phyloP scores from a whole-genome alignment of 2,888 invertebrate genomes.

The Petrolisthes cinctipes region DNA sequence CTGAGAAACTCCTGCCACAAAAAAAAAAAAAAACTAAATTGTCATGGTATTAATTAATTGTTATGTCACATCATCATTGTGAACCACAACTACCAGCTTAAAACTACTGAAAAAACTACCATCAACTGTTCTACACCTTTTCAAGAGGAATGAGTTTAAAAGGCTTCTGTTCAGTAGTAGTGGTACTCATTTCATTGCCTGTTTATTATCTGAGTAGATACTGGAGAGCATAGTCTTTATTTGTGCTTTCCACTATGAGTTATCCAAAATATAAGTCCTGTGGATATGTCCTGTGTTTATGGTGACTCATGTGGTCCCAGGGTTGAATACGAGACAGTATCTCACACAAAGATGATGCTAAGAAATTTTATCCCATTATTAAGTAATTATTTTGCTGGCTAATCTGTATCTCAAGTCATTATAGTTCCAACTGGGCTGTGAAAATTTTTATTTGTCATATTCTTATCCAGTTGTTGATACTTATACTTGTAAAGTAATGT shows the following conservation, averaged over 20 bases:
- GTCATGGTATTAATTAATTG: neutral
- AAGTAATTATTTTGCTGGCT: conserved; percentile 45
- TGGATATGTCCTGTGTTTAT: conserved; percentile 54
- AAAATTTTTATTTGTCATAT: conserved; percentile 46
- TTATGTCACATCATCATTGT: too few species aligned
- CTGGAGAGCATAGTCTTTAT: conserved; percentile 50
- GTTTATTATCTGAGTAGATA: conserved; percentile 49
- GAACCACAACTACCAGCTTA: conserved; percentile 23
- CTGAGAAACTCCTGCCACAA: conserved; percentile 7
- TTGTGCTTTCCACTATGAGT: conserved; percentile 49
- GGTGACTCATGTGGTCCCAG: conserved; percentile 55
- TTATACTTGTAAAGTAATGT: conserved; percentile 41
- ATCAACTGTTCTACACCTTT: conserved; percentile 30
- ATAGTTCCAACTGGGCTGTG: conserved; percentile 60
- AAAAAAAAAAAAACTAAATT: neutral
- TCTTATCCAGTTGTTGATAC: conserved; percentile 51
- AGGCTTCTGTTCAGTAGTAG: conserved; percentile 37
- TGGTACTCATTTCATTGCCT: conserved; percentile 48
- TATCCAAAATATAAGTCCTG: conserved; percentile 46
- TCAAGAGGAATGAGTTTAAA: conserved; percentile 8
- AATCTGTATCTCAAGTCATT: conserved; percentile 48
- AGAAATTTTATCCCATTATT: conserved; percentile 9
- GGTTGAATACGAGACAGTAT: conserved; percentile 56
- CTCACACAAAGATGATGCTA: conserved; percentile 36
- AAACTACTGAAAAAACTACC: conserved; percentile 38